Evolutionary conservation across 2,888 invertebrate species (phyloP).

Genomic region (Syritta pipiens): DNA sequence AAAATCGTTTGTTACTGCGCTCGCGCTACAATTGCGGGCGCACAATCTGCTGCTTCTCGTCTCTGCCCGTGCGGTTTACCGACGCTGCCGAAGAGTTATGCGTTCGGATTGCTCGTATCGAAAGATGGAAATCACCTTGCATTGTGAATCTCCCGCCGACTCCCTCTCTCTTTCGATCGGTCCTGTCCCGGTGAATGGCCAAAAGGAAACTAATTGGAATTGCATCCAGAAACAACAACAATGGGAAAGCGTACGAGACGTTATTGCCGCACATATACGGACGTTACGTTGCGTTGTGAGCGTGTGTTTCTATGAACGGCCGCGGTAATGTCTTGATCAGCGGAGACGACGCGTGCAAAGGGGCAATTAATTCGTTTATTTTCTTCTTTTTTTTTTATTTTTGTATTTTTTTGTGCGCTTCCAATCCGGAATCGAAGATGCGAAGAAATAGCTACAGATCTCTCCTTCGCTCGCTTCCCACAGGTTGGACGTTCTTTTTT

Average conservation of each 20-base stretch:
- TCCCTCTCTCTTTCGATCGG: not conserved
- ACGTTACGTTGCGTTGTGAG: too few relatives aligned
- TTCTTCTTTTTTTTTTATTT: not conserved
- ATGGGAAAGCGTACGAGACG: conserved; percentile 55
- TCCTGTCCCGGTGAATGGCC: conserved; percentile 46
- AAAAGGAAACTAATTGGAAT: conserved; percentile 66
- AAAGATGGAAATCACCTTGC: conserved; percentile 64
- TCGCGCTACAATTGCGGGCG: conserved; percentile 41
- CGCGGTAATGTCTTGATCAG: conserved; percentile 71
- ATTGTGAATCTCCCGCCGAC: too few relatives aligned
- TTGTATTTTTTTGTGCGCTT: conserved; percentile 60
- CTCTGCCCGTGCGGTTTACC: not conserved
- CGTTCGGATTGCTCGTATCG: conserved; percentile 60
- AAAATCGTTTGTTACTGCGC: conserved; percentile 42
- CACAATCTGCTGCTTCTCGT: not conserved
- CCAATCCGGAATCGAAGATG: conserved; percentile 49
- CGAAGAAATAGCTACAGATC: conserved; percentile 42
- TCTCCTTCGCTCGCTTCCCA: conserved; percentile 14
- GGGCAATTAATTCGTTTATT: conserved; percentile 78
- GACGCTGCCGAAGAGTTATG: conserved; percentile 40
- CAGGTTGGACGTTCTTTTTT: conserved; percentile 13
- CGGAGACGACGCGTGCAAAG: conserved; percentile 77
- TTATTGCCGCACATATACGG: conserved; percentile 42
- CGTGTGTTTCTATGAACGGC: conserved; percentile 19
- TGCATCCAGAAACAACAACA: conserved; percentile 48